Evolutionary conservation across 2,113 vertebrate species (phyloP).

Genomic region (Prionailurus bengalensis): DNA sequence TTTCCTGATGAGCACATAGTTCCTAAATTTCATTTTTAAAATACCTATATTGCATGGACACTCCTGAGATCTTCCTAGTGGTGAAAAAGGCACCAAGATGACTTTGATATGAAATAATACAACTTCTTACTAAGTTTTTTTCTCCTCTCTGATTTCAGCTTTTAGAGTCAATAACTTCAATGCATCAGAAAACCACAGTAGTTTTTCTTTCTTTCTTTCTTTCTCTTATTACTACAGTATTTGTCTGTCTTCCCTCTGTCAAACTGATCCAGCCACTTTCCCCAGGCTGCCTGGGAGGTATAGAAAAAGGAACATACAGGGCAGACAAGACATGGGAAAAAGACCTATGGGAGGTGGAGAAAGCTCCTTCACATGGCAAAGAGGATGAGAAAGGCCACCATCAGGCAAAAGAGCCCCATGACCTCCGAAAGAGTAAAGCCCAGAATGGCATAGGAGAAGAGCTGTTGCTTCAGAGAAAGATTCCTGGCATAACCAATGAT

Average conservation of each 20-base stretch:
- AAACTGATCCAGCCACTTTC: neutral
- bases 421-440: neutral
- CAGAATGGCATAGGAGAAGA: neutral
- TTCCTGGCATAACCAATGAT: neutral
- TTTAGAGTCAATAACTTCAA: neutral
- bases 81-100: neutral
- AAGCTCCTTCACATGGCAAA: neutral
- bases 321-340: neutral
- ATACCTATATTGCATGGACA: neutral
- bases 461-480: neutral
- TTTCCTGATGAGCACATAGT: neutral
- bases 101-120: neutral
- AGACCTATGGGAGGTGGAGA: neutral
- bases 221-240: neutral
- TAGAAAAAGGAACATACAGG: neutral
- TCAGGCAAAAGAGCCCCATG: neutral
- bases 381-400: neutral
- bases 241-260: neutral
- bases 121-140: neutral
- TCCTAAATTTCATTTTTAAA: neutral
- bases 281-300: neutral
- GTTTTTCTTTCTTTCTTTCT: neutral
- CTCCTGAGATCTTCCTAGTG: neutral
- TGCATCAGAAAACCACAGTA: neutral
- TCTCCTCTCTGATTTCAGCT: neutral